Base-by-base conservation (phyloP, 2,113 vertebrate genomes). In the Ophthalmolycus amberensis region DNA sequence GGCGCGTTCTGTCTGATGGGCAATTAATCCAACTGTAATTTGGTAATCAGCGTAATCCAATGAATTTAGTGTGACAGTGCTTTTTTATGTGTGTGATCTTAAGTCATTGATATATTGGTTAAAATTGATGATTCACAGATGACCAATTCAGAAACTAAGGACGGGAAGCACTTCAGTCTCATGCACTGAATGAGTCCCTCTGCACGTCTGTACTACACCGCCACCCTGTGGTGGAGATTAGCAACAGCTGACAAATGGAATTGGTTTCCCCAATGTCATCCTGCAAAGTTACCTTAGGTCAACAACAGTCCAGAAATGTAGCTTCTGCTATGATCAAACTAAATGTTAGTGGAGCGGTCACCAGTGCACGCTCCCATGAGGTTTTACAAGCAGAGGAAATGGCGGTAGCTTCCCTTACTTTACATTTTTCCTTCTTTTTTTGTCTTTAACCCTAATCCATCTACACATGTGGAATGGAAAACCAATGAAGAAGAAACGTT, bases 201-300 rank as follows among this genome's bases (percentile, higher is more conserved):
- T 44, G 22, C 54, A 66, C 22, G 3, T 40, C 54, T 82, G 87
- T 87, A 6, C 34, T 75, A 67, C 60, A n/a, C 0, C 20, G 48
- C 88, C 93, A 79, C 85, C 91, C 84, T 65, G 87, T 94, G 93
- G 92, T 62, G 29, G 77, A 52, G 22, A 50, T 5, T 0, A 44
- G 68, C 11, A 86, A 74, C 52, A 38, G 29, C 73, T 6, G 27
- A 50, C 54, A 52, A 58, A n/a, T 27, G 6, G 9, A 64, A 42
- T 2, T 34, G 16, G 3, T 15, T 11, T 59, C 29, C 29, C 12
- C 8, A 64, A n/a, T 50, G 34, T 38, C 37, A 20, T 15, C n/a
- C 18, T 16, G 9, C 4, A 9, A 0, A 44, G 25, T 34, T 46
- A 27, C 64, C 32, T 67, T 5, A 40, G n/a, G 42, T 62, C 63